Percentiles rank a stretch among this genome's conserved stretches.
phyloP scores from a whole-genome alignment of 2,797 vertebrate genomes.

The Urophycis tenuis region DNA sequence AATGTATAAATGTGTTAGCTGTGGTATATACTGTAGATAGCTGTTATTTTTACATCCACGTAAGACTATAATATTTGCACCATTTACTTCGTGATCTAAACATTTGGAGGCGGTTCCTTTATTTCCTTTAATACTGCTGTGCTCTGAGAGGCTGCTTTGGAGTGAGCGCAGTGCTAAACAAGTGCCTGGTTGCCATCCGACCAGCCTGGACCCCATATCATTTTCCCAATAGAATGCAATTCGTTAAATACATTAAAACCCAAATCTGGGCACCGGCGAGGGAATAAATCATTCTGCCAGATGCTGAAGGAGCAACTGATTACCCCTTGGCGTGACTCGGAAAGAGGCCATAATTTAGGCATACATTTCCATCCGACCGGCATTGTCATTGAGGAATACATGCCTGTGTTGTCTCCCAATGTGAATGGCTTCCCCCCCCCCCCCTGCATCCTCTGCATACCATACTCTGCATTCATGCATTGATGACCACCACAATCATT shows the following conservation, averaged over 20 bases:
- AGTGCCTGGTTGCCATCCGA: slow-evolving; percentile 26
- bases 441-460: slow-evolving; percentile 6
- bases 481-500: background rate
- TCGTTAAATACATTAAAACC: slow-evolving; percentile 67
- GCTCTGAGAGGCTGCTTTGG: slow-evolving; percentile 31
- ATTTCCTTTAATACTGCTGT: background rate
- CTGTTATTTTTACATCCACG: background rate
- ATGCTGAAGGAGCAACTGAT: slow-evolving; percentile 60
- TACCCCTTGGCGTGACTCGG: slow-evolving; percentile 48
- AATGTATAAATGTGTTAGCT: background rate
- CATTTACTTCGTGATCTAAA: background rate
- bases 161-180: slow-evolving; percentile 42
- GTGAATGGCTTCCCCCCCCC: background rate
- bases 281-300: slow-evolving; percentile 65
- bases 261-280: slow-evolving; percentile 55
- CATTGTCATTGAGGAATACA: slow-evolving; percentile 41
- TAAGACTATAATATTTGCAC: background rate
- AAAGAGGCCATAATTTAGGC: slow-evolving; percentile 58
- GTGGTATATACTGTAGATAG: too few species aligned
- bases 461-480: background rate
- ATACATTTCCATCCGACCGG: slow-evolving; percentile 34
- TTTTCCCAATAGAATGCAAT: slow-evolving; percentile 55
- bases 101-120: background rate
- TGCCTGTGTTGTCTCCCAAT: slow-evolving; percentile 36
- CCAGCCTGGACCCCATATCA: slow-evolving; percentile 31